Base-by-base conservation (phyloP, 2,113 vertebrate genomes). In the Sapajus apella region DNA sequence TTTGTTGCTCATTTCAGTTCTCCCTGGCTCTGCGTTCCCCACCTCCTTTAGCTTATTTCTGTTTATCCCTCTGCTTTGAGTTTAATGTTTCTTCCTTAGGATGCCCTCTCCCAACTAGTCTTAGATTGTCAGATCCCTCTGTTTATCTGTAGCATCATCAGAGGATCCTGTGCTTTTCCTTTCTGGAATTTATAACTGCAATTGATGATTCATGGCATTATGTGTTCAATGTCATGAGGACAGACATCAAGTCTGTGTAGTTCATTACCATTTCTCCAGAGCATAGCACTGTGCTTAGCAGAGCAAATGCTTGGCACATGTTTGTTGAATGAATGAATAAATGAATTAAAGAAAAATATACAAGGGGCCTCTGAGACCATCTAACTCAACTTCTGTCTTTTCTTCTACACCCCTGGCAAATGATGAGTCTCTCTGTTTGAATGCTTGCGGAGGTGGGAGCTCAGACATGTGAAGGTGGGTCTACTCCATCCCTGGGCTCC, bases 221-320 rank as follows among this genome's bases (percentile, higher is more conserved):
- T 1, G 25, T 32, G 5, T 11, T 82, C 79, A 32, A 0, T 2
- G 72, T 75, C 20, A 32, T 0, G 45, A 75, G 37, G 64, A n/a
- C 10, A 80, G 87, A 14, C 13, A 56, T 23, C 64, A 37, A n/a
- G 73, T 76, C 40, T 23, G 9, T 30, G 77, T 17, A 1, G 21
- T 20, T 76, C 40, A 58, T 37, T 32, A 37, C 21, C 6, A 32
- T 32, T 64, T 93, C 50, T 30, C 64, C 30, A 83, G 75, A 32
- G 4, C 20, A 73, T 52, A 83, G 61, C 21, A 68, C 73, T 70
- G 79, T 30, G 16, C 16, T 77, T 35, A 58, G 66, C 43, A 45
- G 80, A 66, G 45, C 21, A 35, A 8, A 37, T 8, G 14, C n/a
- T 73, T 40, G 20, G 72, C 11, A 94, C 2, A n/a, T 3, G 14